Base-by-base conservation (phyloP, 2,888 invertebrate species). In the Synergus laeviventris region DNA sequence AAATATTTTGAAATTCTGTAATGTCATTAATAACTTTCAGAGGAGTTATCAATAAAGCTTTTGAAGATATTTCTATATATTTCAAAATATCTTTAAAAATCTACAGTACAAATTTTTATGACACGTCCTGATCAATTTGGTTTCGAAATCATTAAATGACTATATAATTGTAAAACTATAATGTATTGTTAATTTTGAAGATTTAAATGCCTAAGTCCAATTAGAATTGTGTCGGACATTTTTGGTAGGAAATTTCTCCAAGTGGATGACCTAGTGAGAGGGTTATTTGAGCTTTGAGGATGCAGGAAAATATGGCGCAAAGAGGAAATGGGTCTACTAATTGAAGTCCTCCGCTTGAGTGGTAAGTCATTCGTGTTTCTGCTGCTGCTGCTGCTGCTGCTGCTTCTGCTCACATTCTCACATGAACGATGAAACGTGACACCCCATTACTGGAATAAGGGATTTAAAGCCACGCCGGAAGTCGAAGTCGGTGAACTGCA, bases 391-490 rank as follows among this genome's bases (percentile, higher is more conserved):
- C 36, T 70, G n/a, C n/a, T n/a, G n/a, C 49, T 31, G 31, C 31
- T 66, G 49, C 49, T 70, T 70, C 49, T 70, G 49, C 36, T 70
- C 70, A 66, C 31, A 66, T 66, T 45, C 70, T 70, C 70, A 70
- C 70, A 70, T 49, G 70, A 70, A 70, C 70, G 70, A 70, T 70
- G 70, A 70, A 82, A 78, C 74, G 76, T 77, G 78, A 74, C 74
- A 64, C 74, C 79, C 77, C 79, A 77, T 61, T 70, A n/a, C 70
- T 49, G 70, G 74, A 78, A 78, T 79, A 78, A 61, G 76, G 79
- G 78, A 76, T 80, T 79, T 75, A 77, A 81, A 81, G 78, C 80
- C 77, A 76, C 76, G 77, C 74, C 78, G 78, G 76, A 82, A 82
- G 81, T 81, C 74, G 77, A 60, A 74, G 74, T 66, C 77, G 59